Evolutionary conservation across 2,113 vertebrate species (phyloP), one percentile per base, ranked within the genome.

Genomic region (Gobius niger): DNA sequence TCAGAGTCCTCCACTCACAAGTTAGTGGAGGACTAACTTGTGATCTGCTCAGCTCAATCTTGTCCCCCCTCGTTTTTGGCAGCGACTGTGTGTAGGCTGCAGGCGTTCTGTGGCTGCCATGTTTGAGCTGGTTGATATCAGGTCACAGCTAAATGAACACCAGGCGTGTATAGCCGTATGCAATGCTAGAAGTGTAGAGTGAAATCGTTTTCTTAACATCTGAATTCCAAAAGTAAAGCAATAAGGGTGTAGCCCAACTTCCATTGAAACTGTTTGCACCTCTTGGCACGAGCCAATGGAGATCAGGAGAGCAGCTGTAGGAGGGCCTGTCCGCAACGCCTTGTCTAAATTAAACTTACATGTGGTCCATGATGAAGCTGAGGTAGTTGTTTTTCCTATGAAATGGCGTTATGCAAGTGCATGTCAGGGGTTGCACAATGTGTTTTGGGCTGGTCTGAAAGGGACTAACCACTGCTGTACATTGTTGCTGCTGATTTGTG

Each of bases 281-380:
- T 76, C 42, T 63, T 56, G 77, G 66, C 67, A 68, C 73, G 44
- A 15, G 68, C 73, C 71, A 63, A 47, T 75, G 73, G 59, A 79
- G 77, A 77, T 62, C 52, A 67, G 44, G 62, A 64, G 77, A 57
- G 71, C 63, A 41, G 70, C 60, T 71, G 56, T 70, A 54, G 67
- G 72, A 76, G 76, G 49, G 75, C 42, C 60, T 64, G 63, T 68
- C 65, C 66, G 60, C 13, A 49, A 81, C 54, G 63, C 79, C 73
- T 64, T 9, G 1, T 67, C 56, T 67, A 75, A 83, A 88, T 87
- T 69, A 77, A 87, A 90, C 59, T 67, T 82, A 84, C 74, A 77
- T 85, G 82, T 65, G 9, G 44, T 67, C 42, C 47, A 44, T 71
- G 51, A 63, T 82, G 77, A 84, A 79, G 67, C 42, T 16, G 61